Evolutionary conservation across 2,797 vertebrate genomes (phyloP).

Genomic region (Mallotus villosus): DNA sequence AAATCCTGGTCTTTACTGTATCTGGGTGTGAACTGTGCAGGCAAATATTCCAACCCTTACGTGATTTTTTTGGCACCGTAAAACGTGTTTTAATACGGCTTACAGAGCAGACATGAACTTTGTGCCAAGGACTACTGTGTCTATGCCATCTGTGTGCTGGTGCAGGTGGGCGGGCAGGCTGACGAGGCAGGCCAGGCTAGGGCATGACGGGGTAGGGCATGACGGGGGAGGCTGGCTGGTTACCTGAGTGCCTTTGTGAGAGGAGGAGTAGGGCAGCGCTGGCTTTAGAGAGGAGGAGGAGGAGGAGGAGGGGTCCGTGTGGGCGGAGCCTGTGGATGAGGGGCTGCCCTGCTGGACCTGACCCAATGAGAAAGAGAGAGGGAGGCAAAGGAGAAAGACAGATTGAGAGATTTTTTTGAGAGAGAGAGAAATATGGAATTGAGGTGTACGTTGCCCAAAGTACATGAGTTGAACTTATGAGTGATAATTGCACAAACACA

Average conservation of each 20-base stretch:
- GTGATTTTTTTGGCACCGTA: no score
- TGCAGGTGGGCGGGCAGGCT: no score
- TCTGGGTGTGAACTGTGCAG: no score
- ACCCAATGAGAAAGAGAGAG: not conserved
- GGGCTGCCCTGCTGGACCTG: slow-evolving; percentile 86
- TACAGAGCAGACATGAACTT: no score
- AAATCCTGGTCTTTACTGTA: no score
- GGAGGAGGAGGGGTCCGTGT: slow-evolving; percentile 81
- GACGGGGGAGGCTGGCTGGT: not conserved
- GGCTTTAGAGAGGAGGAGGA: slow-evolving; percentile 78
- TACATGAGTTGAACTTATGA: no score
- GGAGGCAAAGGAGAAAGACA: not conserved
- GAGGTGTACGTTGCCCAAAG: not conserved
- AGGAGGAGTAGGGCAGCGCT: slow-evolving; percentile 67
- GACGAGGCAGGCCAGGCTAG: no score
- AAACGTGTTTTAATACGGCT: no score
- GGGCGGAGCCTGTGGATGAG: slow-evolving; percentile 78
- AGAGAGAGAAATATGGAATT: not conserved
- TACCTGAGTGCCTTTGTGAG: slow-evolving; percentile 82
- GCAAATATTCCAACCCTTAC: no score
- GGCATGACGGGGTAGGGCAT: not conserved
- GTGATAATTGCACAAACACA: not conserved
- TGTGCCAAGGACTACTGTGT: no score
- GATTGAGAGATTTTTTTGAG: not conserved
- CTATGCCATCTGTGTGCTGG: no score